Evolutionary conservation across 2,888 invertebrate species (phyloP).

Genomic region (Nudaria mundana): DNA sequence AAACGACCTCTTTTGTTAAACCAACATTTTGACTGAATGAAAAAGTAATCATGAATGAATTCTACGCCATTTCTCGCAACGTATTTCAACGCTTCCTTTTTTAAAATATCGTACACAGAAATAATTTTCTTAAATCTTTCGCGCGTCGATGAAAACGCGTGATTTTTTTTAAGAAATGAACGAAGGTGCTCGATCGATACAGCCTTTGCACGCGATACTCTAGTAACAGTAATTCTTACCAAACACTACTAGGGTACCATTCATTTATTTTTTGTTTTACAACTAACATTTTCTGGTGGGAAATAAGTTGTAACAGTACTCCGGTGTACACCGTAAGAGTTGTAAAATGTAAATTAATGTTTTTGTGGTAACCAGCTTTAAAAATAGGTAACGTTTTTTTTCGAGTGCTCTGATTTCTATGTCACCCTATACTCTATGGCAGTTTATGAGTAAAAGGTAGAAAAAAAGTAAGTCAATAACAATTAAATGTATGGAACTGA

Average conservation of each 20-base stretch:
- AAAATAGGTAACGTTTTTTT: too few relatives aligned
- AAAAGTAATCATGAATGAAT: slow-evolving; percentile 9
- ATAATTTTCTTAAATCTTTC: slow-evolving; percentile 18
- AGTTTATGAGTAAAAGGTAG: too few relatives aligned
- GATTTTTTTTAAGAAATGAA: slow-evolving; percentile 33
- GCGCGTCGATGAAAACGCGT: slow-evolving; percentile 19
- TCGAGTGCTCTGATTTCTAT: too few relatives aligned
- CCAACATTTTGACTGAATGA: slow-evolving; percentile 5
- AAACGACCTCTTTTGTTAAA: slow-evolving; percentile 1
- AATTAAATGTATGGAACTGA: too few relatives aligned
- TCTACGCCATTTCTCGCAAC: slow-evolving; percentile 1
- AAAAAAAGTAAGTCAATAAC: too few relatives aligned
- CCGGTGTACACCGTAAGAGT: background rate
- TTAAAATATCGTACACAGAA: slow-evolving; percentile 5
- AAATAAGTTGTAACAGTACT: slow-evolving; percentile 1
- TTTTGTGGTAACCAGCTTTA: background rate
- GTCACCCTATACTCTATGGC: too few relatives aligned
- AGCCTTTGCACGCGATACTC: slow-evolving; percentile 38
- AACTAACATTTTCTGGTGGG: slow-evolving; percentile 12
- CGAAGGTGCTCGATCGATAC: slow-evolving; percentile 38
- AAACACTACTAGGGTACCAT: slow-evolving; percentile 36
- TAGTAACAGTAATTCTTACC: slow-evolving; percentile 46
- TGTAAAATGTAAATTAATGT: background rate
- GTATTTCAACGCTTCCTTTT: slow-evolving; percentile 5
- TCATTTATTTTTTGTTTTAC: slow-evolving; percentile 34